Evolutionary conservation across 2,113 vertebrate species (phyloP), one percentile per base, ranked within the genome.

Genomic region (Pterophyllum scalare): DNA sequence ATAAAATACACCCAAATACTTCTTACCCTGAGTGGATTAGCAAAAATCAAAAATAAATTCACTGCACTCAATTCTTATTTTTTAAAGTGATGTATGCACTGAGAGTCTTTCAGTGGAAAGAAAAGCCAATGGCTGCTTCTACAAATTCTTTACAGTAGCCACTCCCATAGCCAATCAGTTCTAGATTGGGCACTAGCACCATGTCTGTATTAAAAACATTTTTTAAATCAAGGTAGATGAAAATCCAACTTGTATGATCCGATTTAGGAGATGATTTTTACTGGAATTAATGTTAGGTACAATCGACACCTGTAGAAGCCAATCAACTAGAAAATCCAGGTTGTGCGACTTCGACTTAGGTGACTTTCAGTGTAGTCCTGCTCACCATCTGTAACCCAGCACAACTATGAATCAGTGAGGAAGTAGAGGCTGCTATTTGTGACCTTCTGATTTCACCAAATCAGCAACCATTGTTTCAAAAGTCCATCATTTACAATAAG

Each of bases 31-130:
- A 14, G 40, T 46, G 43, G 43, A 46, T 46, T 46, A 46, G 5
- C 2, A 2, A 38, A 38, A 38, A 38, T 10, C 35, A 2, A 38
- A 38, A 38, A 38, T 10, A 10, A 38, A 38, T 38, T 46, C 14
- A 46, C 7, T 22, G 43, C 22, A 46, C 22, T 33, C 1, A 0
- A 65, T 65, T 65, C n/a, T 46, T 46, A 14, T 65, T 43, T 65
- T 65, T 65, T 65, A 43, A 65, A 65, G 43, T 43, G 0, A 43
- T 24, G 38, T 43, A 43, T 10, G 24, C 4, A 43, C 14, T 65
- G n/a, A 65, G 14, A 65, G 24, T 43, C 0, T 0, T 43, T 65
- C 38, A 65, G 13, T 65, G 62, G n/a, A 22, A 65, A 43, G 62
- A 65, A 65, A 65, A 0, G 43, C 13, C 8, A 64, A 3, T 64